phyloP scores from a whole-genome alignment of 2,888 invertebrate genomes.

The Ypsolopha scabrella region DNA sequence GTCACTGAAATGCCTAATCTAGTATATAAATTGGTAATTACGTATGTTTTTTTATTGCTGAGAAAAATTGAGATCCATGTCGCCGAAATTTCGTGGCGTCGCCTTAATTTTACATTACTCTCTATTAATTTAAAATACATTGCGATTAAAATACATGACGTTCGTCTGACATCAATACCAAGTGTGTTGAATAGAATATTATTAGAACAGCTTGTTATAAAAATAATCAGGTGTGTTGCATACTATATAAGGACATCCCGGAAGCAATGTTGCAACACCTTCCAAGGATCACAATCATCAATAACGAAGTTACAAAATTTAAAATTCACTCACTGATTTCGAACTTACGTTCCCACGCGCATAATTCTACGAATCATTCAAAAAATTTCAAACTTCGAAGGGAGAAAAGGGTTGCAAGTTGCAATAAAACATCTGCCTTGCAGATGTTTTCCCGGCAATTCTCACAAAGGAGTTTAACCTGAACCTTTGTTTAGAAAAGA shows the following conservation, averaged over 20 bases:
- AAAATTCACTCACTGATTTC: background rate
- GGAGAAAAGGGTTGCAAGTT: background rate
- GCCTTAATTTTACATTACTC: too few species aligned
- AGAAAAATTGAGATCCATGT: too few species aligned
- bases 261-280: slow-evolving; percentile 3
- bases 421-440: slow-evolving; percentile 1
- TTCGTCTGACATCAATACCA: background rate
- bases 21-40: too few species aligned
- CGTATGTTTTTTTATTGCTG: too few species aligned
- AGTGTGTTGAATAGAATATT: background rate
- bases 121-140: too few species aligned
- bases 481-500: background rate
- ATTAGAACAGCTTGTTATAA: background rate
- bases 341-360: background rate
- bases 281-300: background rate
- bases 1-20: too few species aligned
- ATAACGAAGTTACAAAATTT: background rate
- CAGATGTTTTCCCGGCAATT: background rate
- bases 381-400: background rate
- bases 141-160: background rate
- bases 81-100: too few species aligned
- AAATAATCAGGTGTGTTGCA: background rate
- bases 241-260: background rate
- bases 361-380: background rate
- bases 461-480: background rate